Evolutionary conservation across 2,888 invertebrate genomes (phyloP), one percentile per base, ranked within the genome.

Genomic region (Catocala nupta): DNA sequence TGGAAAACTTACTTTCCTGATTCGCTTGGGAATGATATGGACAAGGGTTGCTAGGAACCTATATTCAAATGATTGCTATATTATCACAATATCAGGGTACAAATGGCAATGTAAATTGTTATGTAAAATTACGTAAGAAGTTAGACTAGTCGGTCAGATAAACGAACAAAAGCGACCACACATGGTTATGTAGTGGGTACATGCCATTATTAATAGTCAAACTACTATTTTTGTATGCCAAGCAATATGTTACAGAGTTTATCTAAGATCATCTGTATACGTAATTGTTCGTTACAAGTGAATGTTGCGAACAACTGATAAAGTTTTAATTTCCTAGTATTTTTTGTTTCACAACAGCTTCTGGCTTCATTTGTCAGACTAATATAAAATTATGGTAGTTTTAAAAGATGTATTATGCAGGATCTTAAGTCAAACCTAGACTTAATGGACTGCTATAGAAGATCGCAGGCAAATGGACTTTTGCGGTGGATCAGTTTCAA

Each of bases 131-230:
- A 44, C 4, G 36, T 12, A 50, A 39, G 44, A 39, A n/a, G 42
- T 44, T 13, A 47, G 47, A 47, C 47, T 60, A 62, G 57, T 66
- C 47, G 65, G 73, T 59, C 63, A 52, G 56, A 52, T 55, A 63
- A 53, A 13, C 36, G 50, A 43, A 63, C 55, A 68, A 69, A 65
- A 63, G 60, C 50, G 75, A 57, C 68, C 78, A 63, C 65, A 63
- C 64, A 55, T 39, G 44, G 51, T 34, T 55, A 2, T 11, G 2
- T 11, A 48, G 12, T 50, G n/a, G 8, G n/a, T 36, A 47, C 33
- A 55, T 13, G 12, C 34, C 13, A 54, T 39, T 48, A 49, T 56
- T 56, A 49, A 42, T 56, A 56, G 25, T 7, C n/a, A 11, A n/a
- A n/a, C 39, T 25, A 13, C 42, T 39, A 49, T 36, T 55, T 48